These are phyloP conservation scores for Notothenia coriiceps DNA, from an alignment of 2,113 vertebrate species.

Conservation along the genomic window DNA sequence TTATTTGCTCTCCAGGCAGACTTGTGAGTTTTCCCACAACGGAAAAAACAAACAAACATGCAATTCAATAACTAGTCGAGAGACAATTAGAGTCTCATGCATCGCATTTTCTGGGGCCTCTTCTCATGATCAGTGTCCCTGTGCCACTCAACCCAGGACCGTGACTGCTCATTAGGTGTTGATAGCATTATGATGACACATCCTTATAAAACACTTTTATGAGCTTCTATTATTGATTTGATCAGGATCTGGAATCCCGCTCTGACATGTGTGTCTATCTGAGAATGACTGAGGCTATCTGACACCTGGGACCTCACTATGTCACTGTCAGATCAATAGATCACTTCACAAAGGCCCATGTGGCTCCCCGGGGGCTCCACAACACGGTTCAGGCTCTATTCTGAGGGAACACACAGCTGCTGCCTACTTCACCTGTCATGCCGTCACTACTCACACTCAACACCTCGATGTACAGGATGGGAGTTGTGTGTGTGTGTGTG, in stretches of 20 bases:
- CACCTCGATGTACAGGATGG: constrained; percentile 24
- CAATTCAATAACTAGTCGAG: constrained; percentile 7
- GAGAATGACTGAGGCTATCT: constrained; percentile 58
- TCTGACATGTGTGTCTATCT: constrained; percentile 47
- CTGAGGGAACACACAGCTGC: constrained; percentile 73
- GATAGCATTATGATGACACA: neutral
- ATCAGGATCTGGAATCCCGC: constrained; percentile 27
- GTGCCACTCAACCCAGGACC: constrained; percentile 22
- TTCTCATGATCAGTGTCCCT: neutral
- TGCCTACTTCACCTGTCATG: constrained; percentile 68
- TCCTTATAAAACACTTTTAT: constrained; percentile 33
- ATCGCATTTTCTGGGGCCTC: constrained; percentile 21
- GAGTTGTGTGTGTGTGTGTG: constrained; percentile 19
- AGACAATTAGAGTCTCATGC: neutral
- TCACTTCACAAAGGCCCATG: constrained; percentile 45
- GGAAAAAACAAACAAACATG: neutral
- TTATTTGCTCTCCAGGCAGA: constrained; percentile 35
- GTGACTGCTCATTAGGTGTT: constrained; percentile 22
- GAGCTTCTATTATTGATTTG: constrained; percentile 59
- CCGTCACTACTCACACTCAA: constrained; percentile 43
- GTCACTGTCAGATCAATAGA: constrained; percentile 67
- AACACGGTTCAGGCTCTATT: constrained; percentile 57
- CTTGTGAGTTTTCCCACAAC: constrained; percentile 34
- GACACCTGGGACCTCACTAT: constrained; percentile 58
- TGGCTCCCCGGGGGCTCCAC: constrained; percentile 19